A percentile compares a stretch with the other conserved stretches of the same genome.
These are phyloP conservation scores for Ips nitidus DNA, from an alignment of 1,140 invertebrate species.

Conservation along the genomic window DNA sequence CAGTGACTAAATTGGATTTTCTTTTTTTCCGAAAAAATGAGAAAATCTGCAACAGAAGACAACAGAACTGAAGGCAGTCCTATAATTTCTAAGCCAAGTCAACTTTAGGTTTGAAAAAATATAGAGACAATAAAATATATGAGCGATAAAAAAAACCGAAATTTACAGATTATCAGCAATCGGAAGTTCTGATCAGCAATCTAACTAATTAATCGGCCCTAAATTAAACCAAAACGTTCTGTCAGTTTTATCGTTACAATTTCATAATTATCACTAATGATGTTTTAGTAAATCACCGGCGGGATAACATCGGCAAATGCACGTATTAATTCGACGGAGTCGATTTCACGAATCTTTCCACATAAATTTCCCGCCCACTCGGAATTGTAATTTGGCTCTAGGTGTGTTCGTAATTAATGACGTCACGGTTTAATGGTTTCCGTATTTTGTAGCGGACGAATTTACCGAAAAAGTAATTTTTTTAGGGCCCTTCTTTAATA, in stretches of 20 bases:
- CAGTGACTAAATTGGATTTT: no score
- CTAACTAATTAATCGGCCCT: constrained; percentile 16
- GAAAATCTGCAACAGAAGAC: no score
- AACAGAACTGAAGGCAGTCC: no score
- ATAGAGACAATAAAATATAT: no score
- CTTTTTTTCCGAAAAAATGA: no score
- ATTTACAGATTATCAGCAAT: not conserved
- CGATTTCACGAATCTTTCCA: not conserved
- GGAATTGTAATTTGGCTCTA: not conserved
- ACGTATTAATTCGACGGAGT: not conserved
- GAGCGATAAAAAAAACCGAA: not conserved
- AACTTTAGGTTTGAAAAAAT: no score
- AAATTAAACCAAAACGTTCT: constrained; percentile 20
- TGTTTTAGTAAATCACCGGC: constrained; percentile 22
- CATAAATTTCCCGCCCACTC: not conserved
- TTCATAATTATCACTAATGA: constrained; percentile 28
- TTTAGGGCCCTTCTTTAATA: no score
- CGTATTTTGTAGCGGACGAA: not conserved
- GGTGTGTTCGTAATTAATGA: not conserved
- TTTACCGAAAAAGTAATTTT: no score
- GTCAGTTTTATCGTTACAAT: constrained; percentile 24
- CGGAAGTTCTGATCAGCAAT: not conserved
- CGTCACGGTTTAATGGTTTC: not conserved
- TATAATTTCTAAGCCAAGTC: no score
- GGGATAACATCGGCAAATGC: constrained; percentile 15